A percentile compares a stretch with the other conserved stretches of the same genome.
These are phyloP conservation scores for Pagrus major DNA, from an alignment of 2,113 vertebrate species.

Conservation along the genomic window DNA sequence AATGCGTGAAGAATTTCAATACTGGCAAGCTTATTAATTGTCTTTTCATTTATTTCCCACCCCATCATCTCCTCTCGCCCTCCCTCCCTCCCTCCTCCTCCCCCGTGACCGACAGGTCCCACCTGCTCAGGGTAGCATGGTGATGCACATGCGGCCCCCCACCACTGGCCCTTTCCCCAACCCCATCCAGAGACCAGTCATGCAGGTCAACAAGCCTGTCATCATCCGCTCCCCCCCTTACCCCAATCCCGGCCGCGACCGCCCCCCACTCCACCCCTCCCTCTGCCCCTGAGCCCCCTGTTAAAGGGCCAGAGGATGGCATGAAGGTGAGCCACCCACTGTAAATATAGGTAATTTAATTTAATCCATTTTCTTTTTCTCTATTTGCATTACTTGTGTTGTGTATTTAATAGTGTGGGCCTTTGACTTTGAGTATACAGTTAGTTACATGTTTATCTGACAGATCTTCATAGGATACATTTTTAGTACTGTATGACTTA, in stretches of 20 bases:
- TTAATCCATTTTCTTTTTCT: slow-evolving; percentile 71
- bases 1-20: neutral
- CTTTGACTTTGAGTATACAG: slow-evolving; percentile 5
- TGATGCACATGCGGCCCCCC: slow-evolving; percentile 88
- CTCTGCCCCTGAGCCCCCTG: slow-evolving; percentile 79
- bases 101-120: slow-evolving; percentile 72
- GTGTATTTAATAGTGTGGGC: slow-evolving; percentile 12
- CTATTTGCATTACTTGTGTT: slow-evolving; percentile 27
- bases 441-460: neutral
- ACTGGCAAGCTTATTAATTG: slow-evolving; percentile 25
- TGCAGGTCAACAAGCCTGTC: slow-evolving; percentile 87
- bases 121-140: slow-evolving; percentile 84
- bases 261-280: slow-evolving; percentile 79
- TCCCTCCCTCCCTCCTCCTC: neutral
- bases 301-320: slow-evolving; percentile 87
- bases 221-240: slow-evolving; percentile 85
- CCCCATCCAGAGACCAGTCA: slow-evolving; percentile 88
- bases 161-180: slow-evolving; percentile 85
- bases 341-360: slow-evolving; percentile 87
- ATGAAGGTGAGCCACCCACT: slow-evolving; percentile 90
- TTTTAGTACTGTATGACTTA: neutral
- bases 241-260: slow-evolving; percentile 80
- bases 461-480: neutral
- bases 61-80: no score
- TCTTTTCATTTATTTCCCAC: slow-evolving; percentile 33